Evolutionary conservation across 2,888 invertebrate species (phyloP).

Genomic region (Dynastes grantii): DNA sequence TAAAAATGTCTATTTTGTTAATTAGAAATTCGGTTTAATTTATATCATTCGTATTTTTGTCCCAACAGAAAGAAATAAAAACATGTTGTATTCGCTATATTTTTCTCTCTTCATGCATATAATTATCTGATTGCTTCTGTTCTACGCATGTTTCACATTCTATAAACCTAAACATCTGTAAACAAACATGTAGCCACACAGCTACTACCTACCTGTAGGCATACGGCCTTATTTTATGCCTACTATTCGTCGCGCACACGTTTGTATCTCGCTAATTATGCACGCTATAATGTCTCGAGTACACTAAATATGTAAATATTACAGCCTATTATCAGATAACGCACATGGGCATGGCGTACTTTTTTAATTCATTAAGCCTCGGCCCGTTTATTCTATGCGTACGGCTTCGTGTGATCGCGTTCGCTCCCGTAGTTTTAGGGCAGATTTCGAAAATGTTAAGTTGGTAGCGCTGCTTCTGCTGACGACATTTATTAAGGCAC

Average conservation of each 20-base stretch:
- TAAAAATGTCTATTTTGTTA: no score
- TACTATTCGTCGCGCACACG: conserved; percentile 17
- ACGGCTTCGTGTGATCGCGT: background rate
- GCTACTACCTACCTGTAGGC: background rate
- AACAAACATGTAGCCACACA: conserved; percentile 13
- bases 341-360: conserved; percentile 40
- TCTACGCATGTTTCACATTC: conserved; percentile 3
- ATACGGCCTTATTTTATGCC: conserved; percentile 16
- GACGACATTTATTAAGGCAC: conserved; percentile 36
- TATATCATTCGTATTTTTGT: no score
- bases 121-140: background rate
- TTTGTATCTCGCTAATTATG: conserved; percentile 44
- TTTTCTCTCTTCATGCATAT: background rate
- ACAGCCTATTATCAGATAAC: conserved; percentile 42
- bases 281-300: conserved; percentile 30
- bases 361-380: conserved; percentile 40
- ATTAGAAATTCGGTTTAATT: no score
- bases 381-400: background rate
- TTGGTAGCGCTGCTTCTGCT: conserved; percentile 16
- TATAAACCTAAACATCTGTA: conserved; percentile 14
- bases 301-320: conserved; percentile 44
- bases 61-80: no score
- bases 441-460: conserved; percentile 40
- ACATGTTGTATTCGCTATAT: background rate
- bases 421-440: conserved; percentile 12